These are phyloP conservation scores for Brachyptera risi DNA, from an alignment of 2,888 invertebrate genomes.

Conservation along the genomic window DNA sequence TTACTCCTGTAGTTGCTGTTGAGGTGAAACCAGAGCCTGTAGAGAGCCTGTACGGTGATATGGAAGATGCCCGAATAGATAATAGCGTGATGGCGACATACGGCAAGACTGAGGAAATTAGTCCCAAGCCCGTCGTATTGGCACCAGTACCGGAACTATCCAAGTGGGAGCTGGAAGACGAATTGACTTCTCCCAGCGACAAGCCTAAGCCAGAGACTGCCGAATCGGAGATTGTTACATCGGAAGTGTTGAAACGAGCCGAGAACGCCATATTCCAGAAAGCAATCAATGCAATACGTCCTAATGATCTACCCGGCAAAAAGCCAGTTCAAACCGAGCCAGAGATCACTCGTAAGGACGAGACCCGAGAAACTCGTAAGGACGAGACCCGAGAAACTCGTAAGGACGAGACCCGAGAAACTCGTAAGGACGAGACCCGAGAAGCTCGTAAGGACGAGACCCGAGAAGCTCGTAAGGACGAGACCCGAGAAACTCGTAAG, in stretches of 20 bases:
- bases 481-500: slow-evolving; percentile 29
- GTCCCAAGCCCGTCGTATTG: slow-evolving; percentile 51
- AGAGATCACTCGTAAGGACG: slow-evolving; percentile 42
- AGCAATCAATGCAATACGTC: slow-evolving; percentile 72
- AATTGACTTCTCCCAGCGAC: slow-evolving; percentile 40
- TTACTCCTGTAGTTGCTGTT: slow-evolving; percentile 19
- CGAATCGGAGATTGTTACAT: slow-evolving; percentile 62
- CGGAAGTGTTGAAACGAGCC: slow-evolving; percentile 83
- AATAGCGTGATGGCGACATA: slow-evolving; percentile 34
- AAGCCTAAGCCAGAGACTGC: slow-evolving; percentile 38
- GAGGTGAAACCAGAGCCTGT: slow-evolving; percentile 17
- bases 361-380: too few species aligned
- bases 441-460: slow-evolving; percentile 34
- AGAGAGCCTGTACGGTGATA: slow-evolving; percentile 39
- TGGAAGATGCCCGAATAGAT: slow-evolving; percentile 40
- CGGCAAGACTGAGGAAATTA: slow-evolving; percentile 31
- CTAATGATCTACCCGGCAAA: slow-evolving; percentile 39
- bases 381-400: too few species aligned
- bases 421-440: not conserved
- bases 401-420: slow-evolving; percentile 39
- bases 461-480: slow-evolving; percentile 39
- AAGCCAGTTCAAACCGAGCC: slow-evolving; percentile 18
- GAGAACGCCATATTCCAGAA: slow-evolving; percentile 91
- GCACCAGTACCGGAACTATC: slow-evolving; percentile 75
- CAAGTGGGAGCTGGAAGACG: slow-evolving; percentile 84